Evolutionary conservation across 2,113 vertebrate genomes (phyloP), one percentile per base, ranked within the genome.

Genomic region (Calidris pygmaea): DNA sequence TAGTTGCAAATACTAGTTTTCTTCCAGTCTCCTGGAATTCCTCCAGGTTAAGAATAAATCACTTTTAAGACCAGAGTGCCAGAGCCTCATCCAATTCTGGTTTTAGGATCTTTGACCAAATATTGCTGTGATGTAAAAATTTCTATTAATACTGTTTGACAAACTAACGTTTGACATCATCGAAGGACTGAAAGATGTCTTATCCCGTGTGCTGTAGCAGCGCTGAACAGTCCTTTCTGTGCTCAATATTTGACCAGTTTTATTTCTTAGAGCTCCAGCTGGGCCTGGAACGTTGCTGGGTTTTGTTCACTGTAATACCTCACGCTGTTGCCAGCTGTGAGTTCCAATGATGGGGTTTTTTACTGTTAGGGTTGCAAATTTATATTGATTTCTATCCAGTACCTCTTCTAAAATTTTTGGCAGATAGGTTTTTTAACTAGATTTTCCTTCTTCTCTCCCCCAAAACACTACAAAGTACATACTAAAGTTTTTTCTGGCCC

Each of bases 241-340:
- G 47, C 43, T 59, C 22, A 5, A 0, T 35, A 19, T 50, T 89
- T 72, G 48, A 14, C 22, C 56, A 10, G 7, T 65, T 89, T 70
- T 26, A 20, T 23, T 71, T 9, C 35, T 30, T 10, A 7, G 32
- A 85, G 37, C 37, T 41, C 63, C 63, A 32, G 60, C 3, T 37
- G 34, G 9, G n/a, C 24, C 39, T 47, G 10, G 26, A 34, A 16
- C 2, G 3, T 68, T 6, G 0, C 48, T 39, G 22, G 17, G 8
- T 34, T 67, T 73, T 7, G 9, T 43, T 81, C 70, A 3, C 6
- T 70, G 20, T 35, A 13, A 14, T 14, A 8, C 27, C 39, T 55
- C 35, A 6, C 7, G 34, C 35, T 14, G 4, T 30, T 60, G 14
- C 39, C 34, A 73, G 78, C 35, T 0, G 0, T 11, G 39, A 82